Conservation (phyloP, 2,113 vertebrate species). For the Grallaria varia region DNA sequence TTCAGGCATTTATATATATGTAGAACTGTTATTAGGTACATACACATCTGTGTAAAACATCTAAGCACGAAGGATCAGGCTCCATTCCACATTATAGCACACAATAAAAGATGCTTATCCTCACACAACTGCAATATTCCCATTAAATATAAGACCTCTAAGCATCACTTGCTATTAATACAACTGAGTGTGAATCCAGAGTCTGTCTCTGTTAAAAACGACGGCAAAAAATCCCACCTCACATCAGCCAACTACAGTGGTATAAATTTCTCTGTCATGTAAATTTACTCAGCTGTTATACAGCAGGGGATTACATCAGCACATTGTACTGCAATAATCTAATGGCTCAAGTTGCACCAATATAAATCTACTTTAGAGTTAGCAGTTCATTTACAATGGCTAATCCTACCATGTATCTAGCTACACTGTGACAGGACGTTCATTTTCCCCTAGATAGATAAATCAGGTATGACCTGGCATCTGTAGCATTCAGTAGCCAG, state of each 20-base stretch:
- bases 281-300: not conserved
- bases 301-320: not conserved
- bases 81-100: not conserved
- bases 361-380: not conserved
- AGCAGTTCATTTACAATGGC: not conserved
- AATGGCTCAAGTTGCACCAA: not conserved
- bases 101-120: not conserved
- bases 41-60: not conserved
- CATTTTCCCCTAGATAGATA: not conserved
- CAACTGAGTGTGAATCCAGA: not conserved
- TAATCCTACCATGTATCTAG: not conserved
- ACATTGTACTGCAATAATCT: not conserved
- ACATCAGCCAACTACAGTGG: not conserved
- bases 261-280: not conserved
- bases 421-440: not conserved
- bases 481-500: not conserved
- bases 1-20: not conserved
- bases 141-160: not conserved
- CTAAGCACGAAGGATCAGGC: not conserved
- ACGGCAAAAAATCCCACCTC: not conserved
- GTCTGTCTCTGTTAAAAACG: not conserved
- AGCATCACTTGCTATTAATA: not conserved
- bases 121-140: not conserved
- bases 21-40: not conserved
- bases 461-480: not conserved